Percentiles rank a stretch among this genome's conserved stretches.
Conservation (phyloP, 2,113 vertebrate genomes). For the Hippocampus abdominalis region DNA sequence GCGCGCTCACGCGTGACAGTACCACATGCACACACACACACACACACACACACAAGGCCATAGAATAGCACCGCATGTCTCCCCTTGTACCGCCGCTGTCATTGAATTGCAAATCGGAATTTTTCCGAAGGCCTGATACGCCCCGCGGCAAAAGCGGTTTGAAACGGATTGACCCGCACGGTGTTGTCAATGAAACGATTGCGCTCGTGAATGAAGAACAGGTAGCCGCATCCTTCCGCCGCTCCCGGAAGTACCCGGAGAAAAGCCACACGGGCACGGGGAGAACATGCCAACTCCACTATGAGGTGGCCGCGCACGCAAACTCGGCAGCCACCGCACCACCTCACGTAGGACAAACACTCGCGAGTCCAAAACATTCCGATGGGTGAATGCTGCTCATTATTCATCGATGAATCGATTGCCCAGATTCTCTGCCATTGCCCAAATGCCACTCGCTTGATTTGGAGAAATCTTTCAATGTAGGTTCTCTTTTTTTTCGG, state of each 20-base stretch:
- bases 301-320: too few relatives aligned
- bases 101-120: constrained; percentile 4
- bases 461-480: too few relatives aligned
- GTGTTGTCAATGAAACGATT: background rate
- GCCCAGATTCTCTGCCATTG: too few relatives aligned
- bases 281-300: too few relatives aligned
- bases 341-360: too few relatives aligned
- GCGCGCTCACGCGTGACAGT: background rate
- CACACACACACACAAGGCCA: background rate
- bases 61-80: background rate
- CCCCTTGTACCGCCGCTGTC: background rate
- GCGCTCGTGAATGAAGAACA: background rate
- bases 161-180: background rate
- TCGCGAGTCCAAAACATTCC: too few relatives aligned
- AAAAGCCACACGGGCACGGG: too few relatives aligned
- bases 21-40: background rate
- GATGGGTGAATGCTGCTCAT: too few relatives aligned
- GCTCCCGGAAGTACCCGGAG: too few relatives aligned
- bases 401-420: too few relatives aligned
- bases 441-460: too few relatives aligned
- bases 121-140: background rate
- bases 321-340: too few relatives aligned
- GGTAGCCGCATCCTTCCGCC: background rate
- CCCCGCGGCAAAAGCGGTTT: background rate
- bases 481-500: background rate